Percentiles rank a stretch among this genome's conserved stretches.
Conservation (phyloP, 1,140 invertebrate species). For the Pristionchus pacificus region DNA sequence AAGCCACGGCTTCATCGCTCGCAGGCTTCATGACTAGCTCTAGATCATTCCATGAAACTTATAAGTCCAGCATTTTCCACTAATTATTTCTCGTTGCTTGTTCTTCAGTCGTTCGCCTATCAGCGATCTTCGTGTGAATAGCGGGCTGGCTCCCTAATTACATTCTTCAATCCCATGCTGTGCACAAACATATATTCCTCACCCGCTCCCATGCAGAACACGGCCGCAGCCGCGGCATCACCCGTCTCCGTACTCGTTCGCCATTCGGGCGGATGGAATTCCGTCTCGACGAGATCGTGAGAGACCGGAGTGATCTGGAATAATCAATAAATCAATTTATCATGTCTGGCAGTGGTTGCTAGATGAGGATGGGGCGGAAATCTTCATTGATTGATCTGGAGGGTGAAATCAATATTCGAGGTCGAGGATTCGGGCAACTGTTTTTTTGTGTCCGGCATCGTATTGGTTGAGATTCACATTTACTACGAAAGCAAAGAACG, state of each 20-base stretch:
- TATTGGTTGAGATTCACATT: not conserved
- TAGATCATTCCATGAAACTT: constrained; percentile 12
- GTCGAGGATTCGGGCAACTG: not conserved
- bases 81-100: not conserved
- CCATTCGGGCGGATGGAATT: constrained; percentile 31
- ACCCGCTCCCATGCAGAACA: constrained; percentile 33
- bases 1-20: not conserved
- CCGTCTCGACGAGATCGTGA: constrained; percentile 5
- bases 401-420: not conserved
- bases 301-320: constrained; percentile 25
- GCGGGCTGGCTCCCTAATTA: not conserved
- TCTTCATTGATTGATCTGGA: not conserved
- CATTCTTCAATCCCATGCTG: not conserved
- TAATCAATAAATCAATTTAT: not conserved
- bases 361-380: no score
- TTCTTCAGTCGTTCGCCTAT: not conserved
- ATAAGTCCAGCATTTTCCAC: not conserved
- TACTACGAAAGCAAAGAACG: not conserved
- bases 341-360: no score
- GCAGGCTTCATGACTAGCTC: not conserved
- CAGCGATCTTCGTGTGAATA: not conserved
- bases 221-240: constrained; percentile 24
- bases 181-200: not conserved
- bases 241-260: constrained; percentile 5
- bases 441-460: not conserved